Evolutionary conservation across 2,888 invertebrate genomes (phyloP).

Genomic region (Ophion ellenae): DNA sequence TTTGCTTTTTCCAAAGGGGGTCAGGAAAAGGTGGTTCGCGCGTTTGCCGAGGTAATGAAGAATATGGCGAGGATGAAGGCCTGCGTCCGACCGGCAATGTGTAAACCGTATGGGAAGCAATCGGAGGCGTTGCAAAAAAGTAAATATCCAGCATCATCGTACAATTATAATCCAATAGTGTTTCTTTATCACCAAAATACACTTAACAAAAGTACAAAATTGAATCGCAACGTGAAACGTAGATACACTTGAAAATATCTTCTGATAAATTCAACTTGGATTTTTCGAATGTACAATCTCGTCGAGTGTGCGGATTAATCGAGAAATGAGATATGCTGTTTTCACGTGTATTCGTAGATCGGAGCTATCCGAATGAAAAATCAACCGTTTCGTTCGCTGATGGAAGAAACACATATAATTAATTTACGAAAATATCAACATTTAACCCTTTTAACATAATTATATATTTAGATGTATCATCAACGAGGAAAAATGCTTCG

Average conservation of each 20-base stretch:
- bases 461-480: too few relatives aligned
- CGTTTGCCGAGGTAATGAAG: conserved; percentile 94
- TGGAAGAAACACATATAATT: too few relatives aligned
- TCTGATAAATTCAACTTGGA: too few relatives aligned
- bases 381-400: too few relatives aligned
- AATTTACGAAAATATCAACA: too few relatives aligned
- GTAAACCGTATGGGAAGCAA: conserved; percentile 95
- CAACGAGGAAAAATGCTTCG: too few relatives aligned
- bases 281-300: too few relatives aligned
- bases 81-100: conserved; percentile 94
- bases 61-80: conserved; percentile 95
- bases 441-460: too few relatives aligned
- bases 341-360: too few relatives aligned
- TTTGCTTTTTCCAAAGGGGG: conserved; percentile 84
- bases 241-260: neutral
- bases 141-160: conserved; percentile 79
- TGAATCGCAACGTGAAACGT: neutral
- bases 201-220: neutral
- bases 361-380: too few relatives aligned
- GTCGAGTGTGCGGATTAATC: too few relatives aligned
- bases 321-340: too few relatives aligned
- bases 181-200: neutral
- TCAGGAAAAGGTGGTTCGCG: conserved; percentile 93
- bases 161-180: neutral
- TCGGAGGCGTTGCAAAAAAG: conserved; percentile 95